Percentiles rank a stretch among this genome's conserved stretches.
phyloP scores from a whole-genome alignment of 2,888 invertebrate species.

The Drosophila kanekoi region DNA sequence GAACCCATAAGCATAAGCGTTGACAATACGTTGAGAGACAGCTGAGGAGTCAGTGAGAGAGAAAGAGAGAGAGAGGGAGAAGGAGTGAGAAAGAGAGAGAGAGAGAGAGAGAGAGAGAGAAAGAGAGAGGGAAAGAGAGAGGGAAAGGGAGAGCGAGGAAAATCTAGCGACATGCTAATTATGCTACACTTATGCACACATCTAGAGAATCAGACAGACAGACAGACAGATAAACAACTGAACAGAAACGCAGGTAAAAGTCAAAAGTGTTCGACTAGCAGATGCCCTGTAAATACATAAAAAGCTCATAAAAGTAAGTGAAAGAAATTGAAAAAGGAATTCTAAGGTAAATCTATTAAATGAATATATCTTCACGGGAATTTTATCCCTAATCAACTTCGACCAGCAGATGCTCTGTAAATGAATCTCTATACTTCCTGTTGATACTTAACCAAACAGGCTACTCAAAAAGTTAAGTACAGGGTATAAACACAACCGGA shows the following conservation, averaged over 20 bases:
- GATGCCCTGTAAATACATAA: background rate
- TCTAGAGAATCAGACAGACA: background rate
- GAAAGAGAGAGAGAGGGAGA: conserved; percentile 5
- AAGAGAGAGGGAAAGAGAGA: conserved; percentile 2
- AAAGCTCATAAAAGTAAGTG: too few relatives aligned
- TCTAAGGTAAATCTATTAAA: too few relatives aligned
- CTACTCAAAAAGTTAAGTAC: too few relatives aligned
- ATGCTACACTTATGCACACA: conserved; percentile 65
- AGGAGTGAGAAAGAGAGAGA: background rate
- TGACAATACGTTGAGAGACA: conserved; percentile 58
- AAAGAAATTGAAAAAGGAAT: too few relatives aligned
- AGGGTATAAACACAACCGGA: conserved; percentile 52
- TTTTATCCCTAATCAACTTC: too few relatives aligned
- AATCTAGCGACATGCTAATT: conserved; percentile 70
- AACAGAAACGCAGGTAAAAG: background rate
- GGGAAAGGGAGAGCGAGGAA: conserved; percentile 7
- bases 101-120: background rate
- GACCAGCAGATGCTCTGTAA: background rate
- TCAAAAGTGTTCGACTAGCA: background rate
- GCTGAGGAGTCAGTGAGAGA: conserved; percentile 2
- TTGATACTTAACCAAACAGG: too few relatives aligned
- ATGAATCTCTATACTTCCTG: too few relatives aligned
- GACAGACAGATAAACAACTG: conserved; percentile 10
- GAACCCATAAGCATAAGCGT: conserved; percentile 66
- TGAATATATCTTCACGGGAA: too few relatives aligned